These are phyloP conservation scores for Aphelenchoides avenae DNA, from an alignment of 1,140 invertebrate species.

Conservation along the genomic window DNA sequence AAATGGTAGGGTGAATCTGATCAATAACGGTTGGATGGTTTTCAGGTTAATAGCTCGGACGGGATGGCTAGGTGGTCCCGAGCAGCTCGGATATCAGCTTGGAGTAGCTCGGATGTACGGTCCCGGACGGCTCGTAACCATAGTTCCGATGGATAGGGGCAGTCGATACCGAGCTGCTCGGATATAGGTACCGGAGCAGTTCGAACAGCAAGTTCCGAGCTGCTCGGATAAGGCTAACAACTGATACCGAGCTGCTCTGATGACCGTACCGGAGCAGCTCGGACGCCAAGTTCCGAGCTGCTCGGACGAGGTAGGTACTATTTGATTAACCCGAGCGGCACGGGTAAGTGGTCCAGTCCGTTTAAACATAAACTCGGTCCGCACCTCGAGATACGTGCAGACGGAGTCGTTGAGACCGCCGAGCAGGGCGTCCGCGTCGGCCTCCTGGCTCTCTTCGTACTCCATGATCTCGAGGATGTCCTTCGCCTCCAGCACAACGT, in stretches of 20 bases:
- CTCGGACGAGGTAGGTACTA: neutral
- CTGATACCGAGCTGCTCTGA: neutral
- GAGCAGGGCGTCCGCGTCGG: conserved; percentile 31
- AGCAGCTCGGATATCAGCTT: neutral
- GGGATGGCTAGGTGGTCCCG: neutral
- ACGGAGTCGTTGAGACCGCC: conserved; percentile 34
- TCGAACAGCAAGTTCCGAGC: neutral
- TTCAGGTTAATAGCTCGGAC: conserved; percentile 5
- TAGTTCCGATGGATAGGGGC: neutral
- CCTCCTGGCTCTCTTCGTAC: conserved; percentile 25
- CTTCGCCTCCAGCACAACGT: too few species aligned
- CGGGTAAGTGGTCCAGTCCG: conserved; percentile 3
- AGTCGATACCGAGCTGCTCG: neutral
- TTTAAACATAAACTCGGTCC: conserved; percentile 6
- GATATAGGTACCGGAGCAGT: too few species aligned
- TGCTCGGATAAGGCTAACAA: neutral
- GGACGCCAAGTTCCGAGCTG: neutral
- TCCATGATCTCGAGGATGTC: conserved; percentile 28
- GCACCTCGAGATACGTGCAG: conserved; percentile 53
- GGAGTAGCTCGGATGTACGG: neutral
- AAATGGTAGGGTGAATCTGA: conserved; percentile 12
- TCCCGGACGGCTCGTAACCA: conserved; percentile 2
- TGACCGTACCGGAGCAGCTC: too few species aligned
- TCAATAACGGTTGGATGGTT: neutral
- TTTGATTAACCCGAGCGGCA: conserved; percentile 12